These are phyloP conservation scores for Potorous gilbertii DNA, from an alignment of 2,797 vertebrate species.

Conservation along the genomic window DNA sequence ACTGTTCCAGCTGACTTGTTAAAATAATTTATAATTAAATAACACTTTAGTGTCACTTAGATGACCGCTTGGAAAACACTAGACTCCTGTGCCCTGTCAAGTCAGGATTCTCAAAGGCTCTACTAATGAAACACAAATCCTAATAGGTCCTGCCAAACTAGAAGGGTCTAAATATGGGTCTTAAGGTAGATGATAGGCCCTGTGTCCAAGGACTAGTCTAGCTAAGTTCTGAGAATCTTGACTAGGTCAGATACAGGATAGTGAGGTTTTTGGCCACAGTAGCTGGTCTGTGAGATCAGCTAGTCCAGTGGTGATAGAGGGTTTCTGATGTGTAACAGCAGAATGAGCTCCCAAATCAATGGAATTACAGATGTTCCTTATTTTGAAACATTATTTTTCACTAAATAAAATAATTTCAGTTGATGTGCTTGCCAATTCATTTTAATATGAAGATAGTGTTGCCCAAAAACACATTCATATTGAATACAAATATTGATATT, in stretches of 20 bases:
- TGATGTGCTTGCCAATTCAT: not conserved
- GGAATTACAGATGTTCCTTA: not conserved
- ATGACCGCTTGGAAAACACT: not conserved
- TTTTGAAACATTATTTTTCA: conserved; percentile 10
- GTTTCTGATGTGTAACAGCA: not conserved
- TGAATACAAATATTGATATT: not conserved
- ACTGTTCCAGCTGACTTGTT: not conserved
- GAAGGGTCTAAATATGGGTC: not conserved
- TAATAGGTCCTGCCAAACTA: not conserved
- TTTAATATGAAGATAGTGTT: conserved; percentile 4
- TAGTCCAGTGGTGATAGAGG: not conserved
- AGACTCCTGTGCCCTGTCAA: not conserved
- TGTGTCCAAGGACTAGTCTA: not conserved
- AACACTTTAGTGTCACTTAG: not conserved
- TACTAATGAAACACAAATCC: not conserved
- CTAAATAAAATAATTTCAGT: not conserved
- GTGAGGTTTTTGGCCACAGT: not conserved
- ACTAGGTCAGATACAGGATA: not conserved
- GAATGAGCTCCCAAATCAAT: not conserved
- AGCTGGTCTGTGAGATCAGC: not conserved
- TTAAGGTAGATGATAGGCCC: not conserved
- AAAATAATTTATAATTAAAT: not conserved
- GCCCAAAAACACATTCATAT: not conserved
- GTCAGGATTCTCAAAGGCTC: not conserved
- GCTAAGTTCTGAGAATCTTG: not conserved